Evolutionary conservation across 2,888 invertebrate species (phyloP), one percentile per base, ranked within the genome.

Genomic region (Macropis europaea): DNA sequence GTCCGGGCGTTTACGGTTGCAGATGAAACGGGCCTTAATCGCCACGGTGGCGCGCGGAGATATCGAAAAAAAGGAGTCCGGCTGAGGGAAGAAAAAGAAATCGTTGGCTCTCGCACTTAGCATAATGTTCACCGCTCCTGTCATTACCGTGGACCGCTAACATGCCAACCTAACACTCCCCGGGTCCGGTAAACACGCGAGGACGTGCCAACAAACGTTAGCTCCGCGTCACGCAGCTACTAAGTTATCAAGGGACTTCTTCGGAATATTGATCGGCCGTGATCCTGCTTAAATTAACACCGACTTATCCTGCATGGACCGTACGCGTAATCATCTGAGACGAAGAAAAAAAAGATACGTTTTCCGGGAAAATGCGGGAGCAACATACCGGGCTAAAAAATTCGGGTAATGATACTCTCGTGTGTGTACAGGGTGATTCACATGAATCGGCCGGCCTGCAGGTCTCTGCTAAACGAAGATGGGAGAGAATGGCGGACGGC

Each of bases 111-210:
- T 77, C 71, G 76, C 79, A 75, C 82, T 84, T 82, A 82, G 78
- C 77, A 83, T 82, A 84, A 84, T 84, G 77, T 77, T 84, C 73
- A 73, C 60, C 73, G 68, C 60, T 73, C 60, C 82, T 84, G 84
- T 84, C 82, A 84, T 84, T 84, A 84, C 73, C 56, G 56, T 62
- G 69, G 68, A 71, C 84, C 82, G 77, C 84, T 72, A 76, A 79
- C 77, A 82, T 80, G 82, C 64, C 79, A 77, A 53, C 69, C 75
- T 67, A 73, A 78, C 76, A 67, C 74, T 75, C 61, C 48, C 61
- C 36, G 61, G 66, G 68, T 38, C 68, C 72, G 34, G 60, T 68
- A 76, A 62, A 81, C 76, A 79, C 76, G 79, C 82, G 57, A 80
- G 52, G 74, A 78, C 54, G 73, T 78, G 71, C 73, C 74, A 72